phyloP scores from a whole-genome alignment of 2,797 vertebrate genomes.

The Anguilla pacifica region DNA sequence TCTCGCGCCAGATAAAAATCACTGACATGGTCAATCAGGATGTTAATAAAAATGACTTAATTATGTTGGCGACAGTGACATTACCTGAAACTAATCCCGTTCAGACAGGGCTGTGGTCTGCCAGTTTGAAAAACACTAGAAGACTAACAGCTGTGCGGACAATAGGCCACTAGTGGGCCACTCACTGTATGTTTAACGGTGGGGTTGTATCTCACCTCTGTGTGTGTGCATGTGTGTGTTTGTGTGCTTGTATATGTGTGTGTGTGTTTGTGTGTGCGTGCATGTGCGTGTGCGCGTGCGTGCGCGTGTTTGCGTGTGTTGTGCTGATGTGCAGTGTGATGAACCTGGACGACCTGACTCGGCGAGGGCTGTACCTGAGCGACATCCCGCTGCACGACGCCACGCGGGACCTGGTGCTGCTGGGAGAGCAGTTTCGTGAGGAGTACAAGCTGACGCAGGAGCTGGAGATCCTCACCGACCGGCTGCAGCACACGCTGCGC shows the following conservation, averaged over 20 bases:
- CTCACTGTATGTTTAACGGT: background rate
- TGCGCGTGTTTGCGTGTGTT: background rate
- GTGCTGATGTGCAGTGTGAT: slow-evolving; percentile 79
- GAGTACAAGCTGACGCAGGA: slow-evolving; percentile 98
- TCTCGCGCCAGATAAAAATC: too few relatives aligned
- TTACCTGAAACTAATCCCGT: too few relatives aligned
- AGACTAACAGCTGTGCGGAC: background rate
- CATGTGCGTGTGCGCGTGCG: background rate
- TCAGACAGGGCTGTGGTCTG: background rate
- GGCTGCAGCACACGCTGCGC: slow-evolving; percentile 93
- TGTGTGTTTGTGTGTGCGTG: too few relatives aligned
- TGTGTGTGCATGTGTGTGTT: background rate
- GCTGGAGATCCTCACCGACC: slow-evolving; percentile 94
- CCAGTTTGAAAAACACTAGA: background rate
- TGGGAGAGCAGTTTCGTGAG: slow-evolving; percentile 98
- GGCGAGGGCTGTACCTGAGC: slow-evolving; percentile 93
- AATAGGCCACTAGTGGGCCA: background rate
- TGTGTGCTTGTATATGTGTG: too few relatives aligned
- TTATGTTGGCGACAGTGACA: too few relatives aligned
- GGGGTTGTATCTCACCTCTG: too few relatives aligned
- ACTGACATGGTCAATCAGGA: too few relatives aligned
- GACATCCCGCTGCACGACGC: slow-evolving; percentile 97
- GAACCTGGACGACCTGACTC: slow-evolving; percentile 96
- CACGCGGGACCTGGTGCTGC: slow-evolving; percentile 91
- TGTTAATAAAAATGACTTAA: too few relatives aligned